Evolutionary conservation across 2,113 vertebrate genomes (phyloP), one percentile per base, ranked within the genome.

Genomic region (Petaurus breviceps): DNA sequence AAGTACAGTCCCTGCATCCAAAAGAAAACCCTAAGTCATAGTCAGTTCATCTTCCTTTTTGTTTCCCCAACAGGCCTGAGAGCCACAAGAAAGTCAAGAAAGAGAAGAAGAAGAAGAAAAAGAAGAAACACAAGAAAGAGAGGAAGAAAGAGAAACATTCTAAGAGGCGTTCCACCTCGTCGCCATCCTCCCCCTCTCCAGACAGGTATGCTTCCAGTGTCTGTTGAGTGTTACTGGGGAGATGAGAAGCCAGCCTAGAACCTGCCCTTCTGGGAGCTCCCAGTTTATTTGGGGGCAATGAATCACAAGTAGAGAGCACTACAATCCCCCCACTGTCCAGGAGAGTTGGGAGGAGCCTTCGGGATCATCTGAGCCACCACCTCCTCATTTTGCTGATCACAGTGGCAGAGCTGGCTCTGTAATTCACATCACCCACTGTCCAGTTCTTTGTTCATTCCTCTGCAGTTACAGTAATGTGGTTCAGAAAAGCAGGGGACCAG

Each of bases 1-100:
- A 14, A 14, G 11, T 68, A 26, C 28, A 4, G 14, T 77, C 37
- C 37, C 3, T n/a, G 68, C 68, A 77, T 19, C 37, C n/a, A 22
- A 43, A 77, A 68, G 31, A 68, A 68, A 68, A 19, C 61, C 37
- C 1, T 19, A n/a, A 43, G 37, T 31, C 57, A 3, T 12, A 8
- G 19, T 43, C 16, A 2, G 22, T 84, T 43, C 43, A 31, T 24
- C 51, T 93, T 52, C 9, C 26, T 4, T 91, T 1, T 19, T 2
- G 0, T 90, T 10, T 26, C 46, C 10, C 0, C 0, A 61, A 1
- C 55, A 99, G 99, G 47, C 96, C 89, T 0, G 98, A 98, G 14
- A 97, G 97, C 77, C 97, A 98, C 97, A 99, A 99, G 95, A 99
- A 99, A 97, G 97, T 97, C 96, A 99, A 99, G 97, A 99, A 99